phyloP scores from a whole-genome alignment of 2,797 vertebrate genomes.

The Natrix natrix region DNA sequence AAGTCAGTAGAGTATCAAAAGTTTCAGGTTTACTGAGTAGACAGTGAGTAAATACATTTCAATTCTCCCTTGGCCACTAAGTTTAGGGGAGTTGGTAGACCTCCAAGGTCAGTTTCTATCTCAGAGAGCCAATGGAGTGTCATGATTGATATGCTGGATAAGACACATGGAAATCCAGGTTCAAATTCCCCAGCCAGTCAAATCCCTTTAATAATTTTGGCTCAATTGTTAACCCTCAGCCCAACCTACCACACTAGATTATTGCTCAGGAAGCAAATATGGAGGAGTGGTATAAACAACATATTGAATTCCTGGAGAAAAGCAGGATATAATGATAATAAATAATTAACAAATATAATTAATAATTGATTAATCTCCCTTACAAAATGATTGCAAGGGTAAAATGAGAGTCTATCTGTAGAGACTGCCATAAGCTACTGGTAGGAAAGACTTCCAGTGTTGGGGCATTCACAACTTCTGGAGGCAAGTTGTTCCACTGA shows the following conservation, averaged over 20 bases:
- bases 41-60: not conserved
- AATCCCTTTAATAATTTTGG: not conserved
- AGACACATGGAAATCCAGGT: not conserved
- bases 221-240: not conserved
- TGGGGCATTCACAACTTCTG: too few species aligned
- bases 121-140: not conserved
- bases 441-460: not conserved
- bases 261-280: not conserved
- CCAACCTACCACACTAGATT: not conserved
- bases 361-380: not conserved
- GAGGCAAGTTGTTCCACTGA: too few species aligned
- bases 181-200: not conserved
- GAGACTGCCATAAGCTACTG: not conserved
- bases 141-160: not conserved
- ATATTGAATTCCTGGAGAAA: not conserved
- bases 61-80: not conserved
- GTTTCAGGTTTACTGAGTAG: not conserved
- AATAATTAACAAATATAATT: not conserved
- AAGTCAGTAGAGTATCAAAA: not conserved
- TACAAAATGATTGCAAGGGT: not conserved
- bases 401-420: not conserved
- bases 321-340: not conserved
- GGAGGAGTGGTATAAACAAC: not conserved
- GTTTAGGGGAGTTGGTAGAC: not conserved
- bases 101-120: not conserved